phyloP scores from a whole-genome alignment of 2,113 vertebrate species.

The Aldabrachelys gigantea region DNA sequence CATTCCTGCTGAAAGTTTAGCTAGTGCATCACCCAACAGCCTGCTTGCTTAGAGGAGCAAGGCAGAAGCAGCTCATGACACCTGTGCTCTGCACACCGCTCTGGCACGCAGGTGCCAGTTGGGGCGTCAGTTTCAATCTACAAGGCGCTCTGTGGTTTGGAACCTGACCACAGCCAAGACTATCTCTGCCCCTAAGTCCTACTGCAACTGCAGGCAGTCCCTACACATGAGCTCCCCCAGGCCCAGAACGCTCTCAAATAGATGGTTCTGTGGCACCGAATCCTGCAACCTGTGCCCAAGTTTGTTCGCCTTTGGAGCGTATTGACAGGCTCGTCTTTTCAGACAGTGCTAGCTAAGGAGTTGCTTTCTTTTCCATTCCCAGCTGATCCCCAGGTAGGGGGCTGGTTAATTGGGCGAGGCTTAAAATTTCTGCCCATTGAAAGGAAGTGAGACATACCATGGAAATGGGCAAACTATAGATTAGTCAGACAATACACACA shows the following conservation, averaged over 20 bases:
- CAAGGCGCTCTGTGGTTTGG: too few relatives aligned
- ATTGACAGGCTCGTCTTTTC: neutral
- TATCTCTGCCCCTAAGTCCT: neutral
- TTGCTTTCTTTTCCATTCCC: neutral
- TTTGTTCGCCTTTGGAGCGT: neutral
- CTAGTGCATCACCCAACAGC: neutral
- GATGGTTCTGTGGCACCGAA: neutral
- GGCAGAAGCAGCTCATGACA: neutral
- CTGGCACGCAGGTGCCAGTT: neutral
- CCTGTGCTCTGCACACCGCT: neutral
- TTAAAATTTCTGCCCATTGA: neutral
- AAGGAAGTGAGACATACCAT: neutral
- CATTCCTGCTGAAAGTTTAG: too few relatives aligned
- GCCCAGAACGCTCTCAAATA: too few relatives aligned
- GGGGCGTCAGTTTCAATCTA: neutral
- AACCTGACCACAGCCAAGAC: neutral
- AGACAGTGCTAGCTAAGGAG: neutral
- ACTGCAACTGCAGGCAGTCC: neutral
- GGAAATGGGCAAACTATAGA: neutral
- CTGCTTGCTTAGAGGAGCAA: neutral
- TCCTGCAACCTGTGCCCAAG: neutral
- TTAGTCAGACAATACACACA: neutral
- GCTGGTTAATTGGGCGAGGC: neutral
- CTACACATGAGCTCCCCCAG: neutral
- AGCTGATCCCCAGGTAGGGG: neutral